Evolutionary conservation across 1,140 invertebrate genomes (phyloP), one percentile per base, ranked within the genome.

Genomic region (Orchestia grillus): DNA sequence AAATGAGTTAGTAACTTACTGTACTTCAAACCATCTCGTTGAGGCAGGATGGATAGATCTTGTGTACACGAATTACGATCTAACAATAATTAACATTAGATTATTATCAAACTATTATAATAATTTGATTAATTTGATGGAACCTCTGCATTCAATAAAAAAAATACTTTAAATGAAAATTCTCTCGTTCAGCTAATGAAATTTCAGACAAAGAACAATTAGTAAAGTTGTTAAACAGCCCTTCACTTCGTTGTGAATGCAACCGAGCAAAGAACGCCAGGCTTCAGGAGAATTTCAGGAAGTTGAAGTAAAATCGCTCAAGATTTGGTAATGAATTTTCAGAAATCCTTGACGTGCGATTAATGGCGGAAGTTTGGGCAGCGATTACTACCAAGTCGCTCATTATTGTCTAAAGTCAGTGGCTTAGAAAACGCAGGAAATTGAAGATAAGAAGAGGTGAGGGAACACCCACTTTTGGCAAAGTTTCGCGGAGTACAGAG

Each of bases 351-450:
- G 6, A 47, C 6, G 16, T 94, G 19, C 92, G 44, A 47, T 94
- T 94, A 47, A 94, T 94, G 92, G 40, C 44, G 6, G 44, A 94
- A 94, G 92, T 94, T 94, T 94, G 0, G 92, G 44, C 6, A 94
- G 43, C 43, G 47, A 94, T 44, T 94, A 45, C 44, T 47, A 44
- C 43, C 11, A n/a, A 45, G 28, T 15, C 40, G 44, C 6, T 44
- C 43, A 45, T n/a, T 44, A 47, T 94, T 94, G 40, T 94, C 44
- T 47, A 40, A 45, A 8, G 62, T 77, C 36, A 23, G 3, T 15
- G 62, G 62, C 36, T 15, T 77, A 19, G 62, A 36, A 36, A 15
- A 36, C 62, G 36, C 28, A 77, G 36, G 19, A 53, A 53, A 19
- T 53, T n/a, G n/a, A 15, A 23, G 28, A 36, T 23, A 77, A 77